Evolutionary conservation across 2,888 invertebrate species (phyloP), one percentile per base, ranked within the genome.

Genomic region (Ophion ellenae): DNA sequence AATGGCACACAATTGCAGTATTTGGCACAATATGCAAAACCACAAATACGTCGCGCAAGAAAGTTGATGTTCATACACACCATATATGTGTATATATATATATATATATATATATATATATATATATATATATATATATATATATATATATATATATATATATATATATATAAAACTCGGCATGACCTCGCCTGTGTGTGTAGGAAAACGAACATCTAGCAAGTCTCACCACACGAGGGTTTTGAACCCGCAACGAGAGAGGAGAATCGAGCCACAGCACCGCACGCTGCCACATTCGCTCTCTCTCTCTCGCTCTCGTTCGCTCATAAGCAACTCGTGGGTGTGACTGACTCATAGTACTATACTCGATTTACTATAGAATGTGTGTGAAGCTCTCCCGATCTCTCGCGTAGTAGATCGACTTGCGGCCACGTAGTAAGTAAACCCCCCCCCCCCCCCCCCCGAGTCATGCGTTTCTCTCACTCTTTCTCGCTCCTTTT

Each of bases 331-430:
- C 90, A 88, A 88, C 92, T 92, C 90, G 92, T 92, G 93, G 92
- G 93, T 93, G 93, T 93, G 93, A 93, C 93, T 93, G 93, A 93
- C 92, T 93, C 92, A 93, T 93, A 93, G 92, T 93, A 93, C 92
- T 93, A 93, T 92, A 92, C 92, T 91, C 92, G 92, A 91, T 92
- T 93, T 93, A 93, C 93, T 93, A 93, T 93, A 93, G 92, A 91
- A 90, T 89, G 90, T 91, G 92, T 90, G 91, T 87, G 87, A 87
- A 87, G 86, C 87, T 84, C 40, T 40, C 40, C 89, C 88, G 88
- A 57, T 77, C 63, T 80, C 74, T 70, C 75, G 63, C 82, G 84
- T 86, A 86, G 87, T 88, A 86, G 86, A 83, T 81, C 67, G 69
- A 73, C 64, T 74, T 67, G 57, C 57, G 67, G 64, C 84, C 71